Conservation (phyloP, 1,140 invertebrate genomes). For the Chionoecetes opilio region DNA sequence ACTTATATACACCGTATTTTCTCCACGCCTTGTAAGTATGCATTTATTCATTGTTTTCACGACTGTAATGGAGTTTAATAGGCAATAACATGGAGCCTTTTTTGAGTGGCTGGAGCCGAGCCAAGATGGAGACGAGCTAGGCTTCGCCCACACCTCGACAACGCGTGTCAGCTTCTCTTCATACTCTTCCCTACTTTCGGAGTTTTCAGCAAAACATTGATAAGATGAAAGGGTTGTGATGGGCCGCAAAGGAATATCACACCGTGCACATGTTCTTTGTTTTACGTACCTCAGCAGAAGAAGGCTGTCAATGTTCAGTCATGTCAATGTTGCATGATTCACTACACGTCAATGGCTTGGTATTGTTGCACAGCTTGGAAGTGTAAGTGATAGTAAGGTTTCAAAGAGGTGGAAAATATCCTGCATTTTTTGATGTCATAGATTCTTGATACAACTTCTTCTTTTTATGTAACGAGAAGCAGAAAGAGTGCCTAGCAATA, state of each 20-base stretch:
- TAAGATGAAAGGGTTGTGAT: neutral
- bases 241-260: neutral
- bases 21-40: neutral
- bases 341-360: too few species aligned
- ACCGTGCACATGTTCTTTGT: too few species aligned
- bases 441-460: too few species aligned
- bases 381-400: too few species aligned
- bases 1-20: neutral
- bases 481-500: neutral
- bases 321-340: too few species aligned
- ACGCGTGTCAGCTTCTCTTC: neutral
- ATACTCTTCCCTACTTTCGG: neutral
- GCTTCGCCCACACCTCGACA: neutral
- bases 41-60: conserved; percentile 20
- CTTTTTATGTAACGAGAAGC: neutral
- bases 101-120: neutral
- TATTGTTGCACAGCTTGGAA: too few species aligned
- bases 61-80: neutral
- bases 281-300: too few species aligned
- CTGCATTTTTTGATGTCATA: too few species aligned
- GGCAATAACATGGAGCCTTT: neutral
- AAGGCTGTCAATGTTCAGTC: too few species aligned
- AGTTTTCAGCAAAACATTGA: neutral
- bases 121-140: neutral
- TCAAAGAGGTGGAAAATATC: too few species aligned